phyloP scores from a whole-genome alignment of 2,888 invertebrate genomes.

The Diogma glabrata region DNA sequence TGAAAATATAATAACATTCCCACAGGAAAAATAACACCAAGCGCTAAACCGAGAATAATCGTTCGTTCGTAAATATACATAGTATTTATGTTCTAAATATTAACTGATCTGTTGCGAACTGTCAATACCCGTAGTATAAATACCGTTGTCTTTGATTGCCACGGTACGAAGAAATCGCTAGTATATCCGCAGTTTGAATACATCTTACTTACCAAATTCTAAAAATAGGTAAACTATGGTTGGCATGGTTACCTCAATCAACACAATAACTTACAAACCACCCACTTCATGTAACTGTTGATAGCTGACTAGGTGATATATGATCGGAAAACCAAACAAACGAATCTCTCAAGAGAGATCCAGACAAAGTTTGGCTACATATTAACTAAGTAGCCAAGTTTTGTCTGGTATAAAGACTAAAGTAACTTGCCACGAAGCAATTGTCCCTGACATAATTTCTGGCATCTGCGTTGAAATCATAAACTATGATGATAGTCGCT shows the following conservation, averaged over 20 bases:
- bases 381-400: too few species aligned
- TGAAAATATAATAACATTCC: conserved; percentile 83
- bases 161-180: conserved; percentile 60
- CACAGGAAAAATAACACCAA: conserved; percentile 88
- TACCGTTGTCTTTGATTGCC: conserved; percentile 65
- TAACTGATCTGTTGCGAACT: conserved; percentile 60
- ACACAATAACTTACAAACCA: conserved; percentile 94
- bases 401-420: too few species aligned
- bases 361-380: too few species aligned
- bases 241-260: conserved; percentile 90
- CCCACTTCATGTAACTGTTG: too few species aligned
- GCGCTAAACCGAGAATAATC: conserved; percentile 81
- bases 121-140: conserved; percentile 48
- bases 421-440: too few species aligned
- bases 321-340: too few species aligned
- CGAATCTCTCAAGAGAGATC: too few species aligned
- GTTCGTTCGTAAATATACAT: conserved; percentile 72
- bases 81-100: conserved; percentile 58
- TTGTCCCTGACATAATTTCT: too few species aligned
- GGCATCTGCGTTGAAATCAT: too few species aligned
- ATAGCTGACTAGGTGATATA: too few species aligned
- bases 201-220: conserved; percentile 78
- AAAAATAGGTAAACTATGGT: conserved; percentile 79
- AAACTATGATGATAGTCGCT: too few species aligned
- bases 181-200: conserved; percentile 64